Evolutionary conservation across 2,888 invertebrate species (phyloP).

Genomic region (Sepiola atlantica): DNA sequence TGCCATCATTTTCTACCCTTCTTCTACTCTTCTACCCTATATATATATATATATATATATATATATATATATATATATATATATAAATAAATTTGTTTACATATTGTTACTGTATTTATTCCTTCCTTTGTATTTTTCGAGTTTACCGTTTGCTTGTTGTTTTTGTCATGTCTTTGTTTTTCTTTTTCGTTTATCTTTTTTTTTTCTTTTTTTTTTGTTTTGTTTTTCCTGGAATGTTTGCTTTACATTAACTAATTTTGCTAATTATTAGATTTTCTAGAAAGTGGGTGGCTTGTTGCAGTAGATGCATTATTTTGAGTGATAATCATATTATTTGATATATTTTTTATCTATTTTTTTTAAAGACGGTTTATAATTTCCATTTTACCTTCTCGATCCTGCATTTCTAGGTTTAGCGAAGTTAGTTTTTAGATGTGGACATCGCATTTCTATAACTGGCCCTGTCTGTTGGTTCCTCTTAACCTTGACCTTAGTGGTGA

Average conservation of each 20-base stretch:
- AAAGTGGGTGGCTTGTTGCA: constrained; percentile 10
- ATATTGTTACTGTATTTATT: background rate
- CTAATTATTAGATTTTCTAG: background rate
- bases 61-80: constrained; percentile 42
- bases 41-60: constrained; percentile 45
- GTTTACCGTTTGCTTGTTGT: background rate
- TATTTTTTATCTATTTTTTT: background rate
- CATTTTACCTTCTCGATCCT: background rate
- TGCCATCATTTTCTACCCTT: constrained; percentile 18
- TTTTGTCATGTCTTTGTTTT: constrained; percentile 35
- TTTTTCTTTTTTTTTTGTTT: background rate
- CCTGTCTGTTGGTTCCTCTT: too few relatives aligned
- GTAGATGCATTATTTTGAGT: background rate
- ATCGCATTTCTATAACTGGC: too few relatives aligned
- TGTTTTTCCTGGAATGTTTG: background rate
- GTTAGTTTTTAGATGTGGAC: too few relatives aligned
- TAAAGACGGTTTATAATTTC: background rate
- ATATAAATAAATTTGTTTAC: background rate
- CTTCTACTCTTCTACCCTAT: too few relatives aligned
- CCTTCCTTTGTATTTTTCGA: constrained; percentile 38
- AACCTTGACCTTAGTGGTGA: too few relatives aligned
- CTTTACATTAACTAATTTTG: constrained; percentile 6
- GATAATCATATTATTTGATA: background rate
- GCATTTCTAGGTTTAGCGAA: too few relatives aligned
- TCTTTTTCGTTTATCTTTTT: background rate